Evolutionary conservation across 2,888 invertebrate species (phyloP).

Genomic region (Lathronympha strigana): DNA sequence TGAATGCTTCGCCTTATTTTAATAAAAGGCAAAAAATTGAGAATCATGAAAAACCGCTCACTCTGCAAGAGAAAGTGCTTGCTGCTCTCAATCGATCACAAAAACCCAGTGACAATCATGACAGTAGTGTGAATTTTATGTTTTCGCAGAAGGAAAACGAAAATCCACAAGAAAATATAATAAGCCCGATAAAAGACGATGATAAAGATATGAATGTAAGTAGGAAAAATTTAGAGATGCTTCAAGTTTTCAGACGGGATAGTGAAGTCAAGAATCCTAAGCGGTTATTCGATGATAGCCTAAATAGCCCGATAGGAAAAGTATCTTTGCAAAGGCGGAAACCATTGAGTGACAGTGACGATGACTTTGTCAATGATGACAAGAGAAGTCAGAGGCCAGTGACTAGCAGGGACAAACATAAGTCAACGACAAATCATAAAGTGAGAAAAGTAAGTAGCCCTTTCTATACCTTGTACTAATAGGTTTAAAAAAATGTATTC

Average conservation of each 20-base stretch:
- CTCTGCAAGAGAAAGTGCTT: constrained; percentile 67
- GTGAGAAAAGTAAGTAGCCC: constrained; percentile 46
- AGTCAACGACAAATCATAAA: constrained; percentile 60
- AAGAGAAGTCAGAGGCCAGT: constrained; percentile 50
- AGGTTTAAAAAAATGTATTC: too few species aligned
- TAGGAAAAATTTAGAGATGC: constrained; percentile 55
- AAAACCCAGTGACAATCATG: constrained; percentile 28
- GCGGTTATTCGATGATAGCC: constrained; percentile 50
- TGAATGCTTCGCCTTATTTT: constrained; percentile 70
- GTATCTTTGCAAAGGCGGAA: constrained; percentile 52
- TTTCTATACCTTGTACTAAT: background rate
- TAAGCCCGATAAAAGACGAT: constrained; percentile 21
- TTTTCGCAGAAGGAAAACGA: constrained; percentile 68
- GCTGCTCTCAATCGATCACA: constrained; percentile 54
- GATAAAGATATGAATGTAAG: constrained; percentile 46
- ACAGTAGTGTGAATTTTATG: constrained; percentile 50
- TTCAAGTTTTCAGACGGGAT: constrained; percentile 66
- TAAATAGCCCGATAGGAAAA: constrained; percentile 45
- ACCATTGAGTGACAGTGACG: constrained; percentile 68
- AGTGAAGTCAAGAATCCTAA: constrained; percentile 54
- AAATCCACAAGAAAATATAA: constrained; percentile 47
- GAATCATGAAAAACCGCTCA: constrained; percentile 51
- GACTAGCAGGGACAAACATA: constrained; percentile 46
- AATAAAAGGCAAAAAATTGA: constrained; percentile 67
- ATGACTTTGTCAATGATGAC: constrained; percentile 68